Evolutionary conservation across 2,888 invertebrate species (phyloP).

Genomic region (Sycophila texana): DNA sequence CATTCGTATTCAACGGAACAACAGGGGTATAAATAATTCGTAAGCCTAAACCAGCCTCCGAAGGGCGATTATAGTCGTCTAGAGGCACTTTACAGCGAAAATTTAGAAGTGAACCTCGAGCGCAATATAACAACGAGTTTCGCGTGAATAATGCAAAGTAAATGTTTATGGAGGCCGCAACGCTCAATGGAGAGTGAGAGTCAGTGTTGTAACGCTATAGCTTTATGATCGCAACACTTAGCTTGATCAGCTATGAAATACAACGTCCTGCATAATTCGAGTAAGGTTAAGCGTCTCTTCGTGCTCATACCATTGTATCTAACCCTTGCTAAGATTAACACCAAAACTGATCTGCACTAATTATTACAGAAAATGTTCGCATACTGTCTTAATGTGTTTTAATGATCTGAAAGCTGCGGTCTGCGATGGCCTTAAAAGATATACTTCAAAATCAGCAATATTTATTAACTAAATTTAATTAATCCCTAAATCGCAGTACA

Average conservation of each 20-base stretch:
- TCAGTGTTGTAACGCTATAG: conserved; percentile 58
- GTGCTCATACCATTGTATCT: too few species aligned
- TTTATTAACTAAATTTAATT: too few species aligned
- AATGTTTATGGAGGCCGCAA: conserved; percentile 64
- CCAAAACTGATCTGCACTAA: too few species aligned
- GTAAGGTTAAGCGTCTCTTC: neutral
- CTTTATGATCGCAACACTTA: conserved; percentile 63
- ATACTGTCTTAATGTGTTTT: too few species aligned
- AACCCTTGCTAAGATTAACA: too few species aligned
- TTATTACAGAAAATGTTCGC: too few species aligned
- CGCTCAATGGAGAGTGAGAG: conserved; percentile 45
- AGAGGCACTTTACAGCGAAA: conserved; percentile 42
- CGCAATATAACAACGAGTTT: conserved; percentile 43
- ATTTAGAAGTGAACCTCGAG: conserved; percentile 40
- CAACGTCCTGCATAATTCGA: conserved; percentile 44
- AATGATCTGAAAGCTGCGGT: too few species aligned
- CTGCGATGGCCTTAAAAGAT: too few species aligned
- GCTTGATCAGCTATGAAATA: conserved; percentile 33
- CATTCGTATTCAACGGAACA: conserved; percentile 16
- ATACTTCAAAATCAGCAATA: too few species aligned
- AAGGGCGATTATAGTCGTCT: conserved; percentile 36
- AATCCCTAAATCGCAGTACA: too few species aligned
- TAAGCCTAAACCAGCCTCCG: conserved; percentile 21
- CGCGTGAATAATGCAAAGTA: conserved; percentile 61
- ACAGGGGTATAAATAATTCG: conserved; percentile 45